Percentiles rank a stretch among this genome's conserved stretches.
phyloP scores from a whole-genome alignment of 2,113 vertebrate genomes.

The Chamaetylas fuelleborni region DNA sequence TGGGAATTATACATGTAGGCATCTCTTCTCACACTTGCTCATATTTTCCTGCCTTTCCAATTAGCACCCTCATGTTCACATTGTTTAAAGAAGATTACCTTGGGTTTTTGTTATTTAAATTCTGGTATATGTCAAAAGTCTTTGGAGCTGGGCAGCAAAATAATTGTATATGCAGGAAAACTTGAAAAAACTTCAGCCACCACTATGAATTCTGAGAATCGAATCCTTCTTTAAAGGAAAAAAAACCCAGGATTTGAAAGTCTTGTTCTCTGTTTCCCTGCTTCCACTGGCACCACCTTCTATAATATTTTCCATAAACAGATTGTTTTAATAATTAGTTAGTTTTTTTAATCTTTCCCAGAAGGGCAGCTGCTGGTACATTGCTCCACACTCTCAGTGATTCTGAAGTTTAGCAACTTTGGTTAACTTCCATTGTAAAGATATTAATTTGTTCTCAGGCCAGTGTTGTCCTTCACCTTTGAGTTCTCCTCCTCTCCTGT shows the following conservation, averaged over 20 bases:
- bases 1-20: not conserved
- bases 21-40: not conserved
- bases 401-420: not conserved
- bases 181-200: not conserved
- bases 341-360: not conserved
- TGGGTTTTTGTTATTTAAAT: not conserved
- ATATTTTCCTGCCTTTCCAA: not conserved
- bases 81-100: not conserved
- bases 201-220: not conserved
- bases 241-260: not conserved
- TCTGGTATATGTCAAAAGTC: not conserved
- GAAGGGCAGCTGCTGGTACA: not conserved
- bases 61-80: not conserved
- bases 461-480: not conserved
- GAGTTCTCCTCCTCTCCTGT: not conserved
- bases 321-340: not conserved
- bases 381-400: not conserved
- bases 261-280: not conserved
- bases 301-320: not conserved
- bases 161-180: not conserved
- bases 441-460: not conserved
- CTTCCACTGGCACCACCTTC: not conserved
- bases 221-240: not conserved
- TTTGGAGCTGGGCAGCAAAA: not conserved
- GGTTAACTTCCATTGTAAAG: not conserved